Evolutionary conservation across 2,888 invertebrate genomes (phyloP).

Genomic region (Anticlea derivata): DNA sequence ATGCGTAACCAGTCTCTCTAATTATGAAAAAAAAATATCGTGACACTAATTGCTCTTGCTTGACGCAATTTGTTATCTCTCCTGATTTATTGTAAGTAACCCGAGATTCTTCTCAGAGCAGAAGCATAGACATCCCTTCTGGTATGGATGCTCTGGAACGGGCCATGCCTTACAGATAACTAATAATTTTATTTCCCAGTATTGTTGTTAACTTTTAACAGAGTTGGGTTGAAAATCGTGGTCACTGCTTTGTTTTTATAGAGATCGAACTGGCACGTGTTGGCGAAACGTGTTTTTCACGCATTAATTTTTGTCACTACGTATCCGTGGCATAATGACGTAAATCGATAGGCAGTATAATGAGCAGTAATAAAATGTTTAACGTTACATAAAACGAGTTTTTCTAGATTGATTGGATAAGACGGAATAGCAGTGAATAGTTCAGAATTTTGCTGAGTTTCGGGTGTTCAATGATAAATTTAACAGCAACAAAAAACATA

Average conservation of each 20-base stretch:
- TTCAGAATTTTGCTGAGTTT: no score
- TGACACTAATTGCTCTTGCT: conserved; percentile 47
- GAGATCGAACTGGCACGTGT: background rate
- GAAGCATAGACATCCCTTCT: no score
- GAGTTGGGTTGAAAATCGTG: background rate
- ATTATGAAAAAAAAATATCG: conserved; percentile 47
- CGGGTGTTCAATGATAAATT: no score
- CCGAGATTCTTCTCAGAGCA: no score
- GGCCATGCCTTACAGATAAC: background rate
- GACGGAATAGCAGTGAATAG: no score
- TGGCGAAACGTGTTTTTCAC: background rate
- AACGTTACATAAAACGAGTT: no score
- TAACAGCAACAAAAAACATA: no score
- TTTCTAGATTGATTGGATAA: no score
- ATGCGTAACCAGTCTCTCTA: no score
- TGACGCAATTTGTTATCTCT: conserved; percentile 45
- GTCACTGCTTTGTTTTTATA: background rate
- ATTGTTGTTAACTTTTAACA: no score
- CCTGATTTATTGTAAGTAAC: conserved; percentile 44
- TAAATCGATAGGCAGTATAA: background rate
- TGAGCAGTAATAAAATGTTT: no score
- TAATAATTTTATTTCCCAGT: no score
- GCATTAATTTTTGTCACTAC: background rate
- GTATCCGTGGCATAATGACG: background rate
- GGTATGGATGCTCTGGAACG: conserved; percentile 3